These are phyloP conservation scores for Conus betulinus DNA, from an alignment of 1,140 invertebrate genomes.

Conservation along the genomic window DNA sequence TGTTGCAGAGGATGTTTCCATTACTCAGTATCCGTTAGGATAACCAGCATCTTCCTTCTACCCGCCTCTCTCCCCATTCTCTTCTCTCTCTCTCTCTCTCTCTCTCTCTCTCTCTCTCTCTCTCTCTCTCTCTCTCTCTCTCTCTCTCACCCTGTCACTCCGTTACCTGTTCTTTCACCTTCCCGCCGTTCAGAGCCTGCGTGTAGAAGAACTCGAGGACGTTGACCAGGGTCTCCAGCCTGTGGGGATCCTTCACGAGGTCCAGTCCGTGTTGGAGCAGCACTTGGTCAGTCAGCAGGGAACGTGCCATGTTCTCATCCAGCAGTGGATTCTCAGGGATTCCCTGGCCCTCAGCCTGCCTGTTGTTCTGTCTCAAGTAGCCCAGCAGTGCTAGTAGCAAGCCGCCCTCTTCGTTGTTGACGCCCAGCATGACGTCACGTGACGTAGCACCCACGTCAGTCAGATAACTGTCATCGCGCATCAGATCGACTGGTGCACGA, in stretches of 20 bases:
- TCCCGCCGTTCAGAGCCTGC: background rate
- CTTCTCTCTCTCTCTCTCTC: too few relatives aligned
- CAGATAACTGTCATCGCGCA: slow-evolving; percentile 29
- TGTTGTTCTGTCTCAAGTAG: background rate
- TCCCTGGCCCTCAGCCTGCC: background rate
- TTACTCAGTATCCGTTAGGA: too few relatives aligned
- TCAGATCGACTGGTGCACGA: slow-evolving; percentile 10
- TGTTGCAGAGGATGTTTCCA: too few relatives aligned
- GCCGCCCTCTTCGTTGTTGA: slow-evolving; percentile 22
- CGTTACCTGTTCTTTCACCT: background rate
- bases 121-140: background rate
- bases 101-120: too few relatives aligned
- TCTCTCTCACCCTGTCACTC: background rate
- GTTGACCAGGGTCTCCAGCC: background rate
- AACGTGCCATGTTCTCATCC: background rate
- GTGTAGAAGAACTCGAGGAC: slow-evolving; percentile 16
- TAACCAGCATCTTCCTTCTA: too few relatives aligned
- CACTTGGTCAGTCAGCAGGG: background rate
- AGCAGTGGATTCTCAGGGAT: background rate
- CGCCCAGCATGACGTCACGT: slow-evolving; percentile 18
- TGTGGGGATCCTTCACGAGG: background rate
- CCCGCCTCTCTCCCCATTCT: too few relatives aligned
- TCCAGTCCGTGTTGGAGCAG: background rate
- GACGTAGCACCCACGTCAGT: background rate
- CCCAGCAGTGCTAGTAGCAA: background rate